Evolutionary conservation across 2,888 invertebrate species (phyloP).

Genomic region (Orthosia cruda): DNA sequence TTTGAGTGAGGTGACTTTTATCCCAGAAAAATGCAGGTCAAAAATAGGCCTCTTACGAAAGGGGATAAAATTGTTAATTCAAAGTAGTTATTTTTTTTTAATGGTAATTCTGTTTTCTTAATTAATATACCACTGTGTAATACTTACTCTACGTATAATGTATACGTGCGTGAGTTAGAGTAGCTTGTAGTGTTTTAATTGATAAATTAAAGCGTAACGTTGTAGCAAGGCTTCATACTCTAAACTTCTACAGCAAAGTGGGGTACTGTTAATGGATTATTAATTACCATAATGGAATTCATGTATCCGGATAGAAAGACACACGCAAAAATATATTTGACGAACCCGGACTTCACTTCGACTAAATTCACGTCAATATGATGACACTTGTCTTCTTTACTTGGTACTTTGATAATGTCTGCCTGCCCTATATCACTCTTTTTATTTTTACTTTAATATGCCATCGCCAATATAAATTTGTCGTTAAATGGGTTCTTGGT

Average conservation of each 20-base stretch:
- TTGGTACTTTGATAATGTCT: background rate
- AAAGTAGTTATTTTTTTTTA: too few relatives aligned
- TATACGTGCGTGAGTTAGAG: background rate
- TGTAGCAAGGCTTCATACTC: conserved; percentile 20
- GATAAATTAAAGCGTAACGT: background rate
- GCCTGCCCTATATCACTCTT: background rate
- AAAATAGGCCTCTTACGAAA: too few relatives aligned
- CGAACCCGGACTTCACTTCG: too few relatives aligned
- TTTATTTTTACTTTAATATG: background rate
- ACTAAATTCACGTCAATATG: too few relatives aligned
- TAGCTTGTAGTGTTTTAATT: background rate
- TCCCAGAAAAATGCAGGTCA: too few relatives aligned
- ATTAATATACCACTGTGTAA: background rate
- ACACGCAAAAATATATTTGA: conserved; percentile 23
- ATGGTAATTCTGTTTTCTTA: background rate
- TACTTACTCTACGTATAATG: too few relatives aligned
- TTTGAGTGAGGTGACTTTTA: too few relatives aligned
- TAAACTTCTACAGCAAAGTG: conserved; percentile 15
- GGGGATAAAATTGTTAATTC: too few relatives aligned
- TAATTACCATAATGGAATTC: conserved; percentile 41
- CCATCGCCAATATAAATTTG: too few relatives aligned
- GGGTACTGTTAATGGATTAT: conserved; percentile 47
- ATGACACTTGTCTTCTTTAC: background rate
- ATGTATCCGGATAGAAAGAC: conserved; percentile 22
- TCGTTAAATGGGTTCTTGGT: too few relatives aligned